phyloP scores from a whole-genome alignment of 2,797 vertebrate species.

The Gymnothorax javanicus region DNA sequence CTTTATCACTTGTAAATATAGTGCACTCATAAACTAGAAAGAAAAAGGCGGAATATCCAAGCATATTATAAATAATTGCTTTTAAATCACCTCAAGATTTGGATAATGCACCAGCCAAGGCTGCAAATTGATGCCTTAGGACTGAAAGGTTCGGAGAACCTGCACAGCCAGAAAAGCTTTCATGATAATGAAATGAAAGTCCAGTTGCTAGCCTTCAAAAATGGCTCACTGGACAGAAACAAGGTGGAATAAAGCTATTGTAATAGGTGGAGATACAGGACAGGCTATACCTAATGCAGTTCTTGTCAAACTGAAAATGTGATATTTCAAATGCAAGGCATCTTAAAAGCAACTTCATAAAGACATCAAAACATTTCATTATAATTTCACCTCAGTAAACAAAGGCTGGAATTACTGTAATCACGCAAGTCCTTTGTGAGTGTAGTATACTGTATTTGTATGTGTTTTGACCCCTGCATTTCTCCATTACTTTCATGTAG shows the following conservation, averaged over 20 bases:
- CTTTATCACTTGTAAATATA: background rate
- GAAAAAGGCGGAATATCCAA: slow-evolving; percentile 38
- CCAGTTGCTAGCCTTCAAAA: slow-evolving; percentile 29
- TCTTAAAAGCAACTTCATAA: slow-evolving; percentile 51
- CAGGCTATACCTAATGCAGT: slow-evolving; percentile 45
- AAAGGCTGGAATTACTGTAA: slow-evolving; percentile 38
- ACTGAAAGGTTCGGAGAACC: slow-evolving; percentile 39
- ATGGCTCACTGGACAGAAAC: slow-evolving; percentile 16
- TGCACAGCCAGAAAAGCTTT: slow-evolving; percentile 64
- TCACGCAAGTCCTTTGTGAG: slow-evolving; percentile 29
- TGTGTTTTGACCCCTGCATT: slow-evolving; percentile 24
- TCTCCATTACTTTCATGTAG: slow-evolving; percentile 35
- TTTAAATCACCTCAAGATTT: slow-evolving; percentile 40
- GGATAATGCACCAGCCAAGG: slow-evolving; percentile 45
- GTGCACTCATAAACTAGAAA: slow-evolving; percentile 19
- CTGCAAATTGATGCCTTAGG: slow-evolving; percentile 40
- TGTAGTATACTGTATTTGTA: slow-evolving; percentile 25
- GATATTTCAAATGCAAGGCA: slow-evolving; percentile 41
- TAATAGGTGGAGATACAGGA: slow-evolving; percentile 47
- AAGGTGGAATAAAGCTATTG: slow-evolving; percentile 45
- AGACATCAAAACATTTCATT: slow-evolving; percentile 49
- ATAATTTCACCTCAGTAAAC: slow-evolving; percentile 34
- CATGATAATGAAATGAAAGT: slow-evolving; percentile 53
- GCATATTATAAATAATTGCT: slow-evolving; percentile 51
- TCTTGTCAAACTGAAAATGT: slow-evolving; percentile 43